phyloP scores from a whole-genome alignment of 1,140 invertebrate genomes.

The Pseudomyrmex gracilis region DNA sequence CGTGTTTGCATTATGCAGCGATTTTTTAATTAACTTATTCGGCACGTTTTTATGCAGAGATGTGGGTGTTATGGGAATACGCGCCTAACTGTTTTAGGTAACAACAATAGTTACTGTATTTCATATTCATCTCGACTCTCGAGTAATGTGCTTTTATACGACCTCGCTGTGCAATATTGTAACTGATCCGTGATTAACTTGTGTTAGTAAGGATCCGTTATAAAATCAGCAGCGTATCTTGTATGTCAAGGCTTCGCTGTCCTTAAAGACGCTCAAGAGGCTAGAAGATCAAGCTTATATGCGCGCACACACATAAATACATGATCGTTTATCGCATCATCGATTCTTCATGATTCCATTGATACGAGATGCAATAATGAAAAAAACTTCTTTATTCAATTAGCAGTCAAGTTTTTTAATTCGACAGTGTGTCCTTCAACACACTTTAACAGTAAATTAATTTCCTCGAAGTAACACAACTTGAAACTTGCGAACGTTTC shows the following conservation, averaged over 20 bases:
- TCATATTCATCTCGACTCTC: conserved; percentile 8
- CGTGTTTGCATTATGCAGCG: neutral
- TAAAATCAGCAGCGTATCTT: conserved; percentile 52
- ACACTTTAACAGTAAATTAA: neutral
- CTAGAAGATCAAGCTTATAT: neutral
- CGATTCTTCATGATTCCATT: conserved; percentile 7
- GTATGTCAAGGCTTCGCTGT: conserved; percentile 7
- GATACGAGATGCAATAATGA: neutral
- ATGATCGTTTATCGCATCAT: neutral
- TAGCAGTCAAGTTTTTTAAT: neutral
- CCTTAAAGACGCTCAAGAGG: conserved; percentile 6
- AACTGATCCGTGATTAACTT: conserved; percentile 5
- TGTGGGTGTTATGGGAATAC: conserved; percentile 6
- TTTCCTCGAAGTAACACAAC: conserved; percentile 14
- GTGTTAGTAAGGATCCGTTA: conserved; percentile 32
- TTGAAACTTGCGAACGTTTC: conserved; percentile 16
- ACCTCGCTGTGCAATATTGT: conserved; percentile 4
- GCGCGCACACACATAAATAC: neutral
- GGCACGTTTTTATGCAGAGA: conserved; percentile 1
- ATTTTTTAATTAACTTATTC: conserved; percentile 4
- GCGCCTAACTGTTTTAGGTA: conserved; percentile 28
- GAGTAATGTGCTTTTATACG: conserved; percentile 7
- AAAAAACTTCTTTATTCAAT: no score
- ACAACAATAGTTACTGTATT: conserved; percentile 11
- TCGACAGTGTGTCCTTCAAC: conserved; percentile 3